Conservation (phyloP, 2,113 vertebrate species). For the Tringa solitaria region DNA sequence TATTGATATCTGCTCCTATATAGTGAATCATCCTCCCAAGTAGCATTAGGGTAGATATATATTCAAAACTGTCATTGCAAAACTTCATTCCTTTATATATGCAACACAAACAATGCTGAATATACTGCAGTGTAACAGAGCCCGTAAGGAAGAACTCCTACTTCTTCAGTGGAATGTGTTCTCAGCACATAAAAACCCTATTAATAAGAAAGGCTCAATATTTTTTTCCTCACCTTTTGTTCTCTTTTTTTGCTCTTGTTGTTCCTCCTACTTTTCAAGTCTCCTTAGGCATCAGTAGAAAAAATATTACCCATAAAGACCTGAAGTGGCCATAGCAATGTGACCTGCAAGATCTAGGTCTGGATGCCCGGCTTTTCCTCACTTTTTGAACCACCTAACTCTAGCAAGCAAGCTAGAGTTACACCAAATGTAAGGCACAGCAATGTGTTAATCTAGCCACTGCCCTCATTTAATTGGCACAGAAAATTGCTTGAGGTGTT, state of each 20-base stretch:
- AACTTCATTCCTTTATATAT: background rate
- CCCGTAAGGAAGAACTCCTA: background rate
- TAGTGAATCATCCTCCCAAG: background rate
- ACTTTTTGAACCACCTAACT: background rate
- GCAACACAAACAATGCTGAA: background rate
- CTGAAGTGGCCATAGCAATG: background rate
- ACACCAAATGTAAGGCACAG: conserved; percentile 1
- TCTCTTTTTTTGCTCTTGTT: background rate
- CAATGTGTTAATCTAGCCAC: conserved; percentile 26
- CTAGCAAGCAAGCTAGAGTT: background rate
- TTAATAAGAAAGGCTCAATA: background rate
- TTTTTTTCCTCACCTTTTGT: background rate
- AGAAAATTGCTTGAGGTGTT: conserved; percentile 62
- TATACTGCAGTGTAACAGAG: background rate
- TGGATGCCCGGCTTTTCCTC: conserved; percentile 32
- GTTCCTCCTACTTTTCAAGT: background rate
- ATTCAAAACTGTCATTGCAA: background rate
- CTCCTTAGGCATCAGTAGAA: background rate
- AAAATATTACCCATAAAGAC: background rate
- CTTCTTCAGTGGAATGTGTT: background rate
- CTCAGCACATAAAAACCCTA: background rate
- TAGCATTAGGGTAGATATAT: background rate
- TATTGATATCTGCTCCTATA: background rate
- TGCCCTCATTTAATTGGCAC: conserved; percentile 61
- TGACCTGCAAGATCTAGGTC: background rate